These are phyloP conservation scores for Eupsilia transversa DNA, from an alignment of 2,888 invertebrate genomes.

Conservation along the genomic window DNA sequence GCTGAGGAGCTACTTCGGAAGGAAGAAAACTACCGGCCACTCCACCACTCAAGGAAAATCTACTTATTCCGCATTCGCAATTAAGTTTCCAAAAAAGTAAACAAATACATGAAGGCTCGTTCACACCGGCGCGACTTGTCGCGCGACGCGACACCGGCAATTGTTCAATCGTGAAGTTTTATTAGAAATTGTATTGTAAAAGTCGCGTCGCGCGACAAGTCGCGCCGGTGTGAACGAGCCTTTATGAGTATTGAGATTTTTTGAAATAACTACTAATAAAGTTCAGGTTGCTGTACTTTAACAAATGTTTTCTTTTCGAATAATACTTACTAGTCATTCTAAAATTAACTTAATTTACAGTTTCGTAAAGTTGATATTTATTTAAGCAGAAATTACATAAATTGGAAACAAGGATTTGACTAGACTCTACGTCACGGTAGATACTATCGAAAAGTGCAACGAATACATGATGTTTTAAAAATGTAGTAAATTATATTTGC, in stretches of 20 bases:
- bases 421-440: no score
- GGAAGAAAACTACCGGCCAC: conserved; percentile 30
- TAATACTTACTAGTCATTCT: background rate
- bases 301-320: background rate
- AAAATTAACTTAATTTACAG: background rate
- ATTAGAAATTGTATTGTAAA: no score
- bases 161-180: no score
- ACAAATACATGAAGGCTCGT: no score
- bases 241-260: background rate
- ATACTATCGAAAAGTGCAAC: background rate
- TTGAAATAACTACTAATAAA: background rate
- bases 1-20: conserved; percentile 40
- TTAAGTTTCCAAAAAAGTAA: background rate
- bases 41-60: background rate
- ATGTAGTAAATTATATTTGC: background rate
- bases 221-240: no score
- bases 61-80: background rate
- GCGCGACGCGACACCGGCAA: no score
- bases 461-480: conserved; percentile 1
- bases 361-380: no score
- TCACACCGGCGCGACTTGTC: no score
- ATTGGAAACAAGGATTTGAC: background rate
- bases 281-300: background rate
- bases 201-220: no score
- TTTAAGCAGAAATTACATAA: background rate